phyloP scores from a whole-genome alignment of 53 echinoderm and acorn worm genomes.

The Hippasteria phrygiana region DNA sequence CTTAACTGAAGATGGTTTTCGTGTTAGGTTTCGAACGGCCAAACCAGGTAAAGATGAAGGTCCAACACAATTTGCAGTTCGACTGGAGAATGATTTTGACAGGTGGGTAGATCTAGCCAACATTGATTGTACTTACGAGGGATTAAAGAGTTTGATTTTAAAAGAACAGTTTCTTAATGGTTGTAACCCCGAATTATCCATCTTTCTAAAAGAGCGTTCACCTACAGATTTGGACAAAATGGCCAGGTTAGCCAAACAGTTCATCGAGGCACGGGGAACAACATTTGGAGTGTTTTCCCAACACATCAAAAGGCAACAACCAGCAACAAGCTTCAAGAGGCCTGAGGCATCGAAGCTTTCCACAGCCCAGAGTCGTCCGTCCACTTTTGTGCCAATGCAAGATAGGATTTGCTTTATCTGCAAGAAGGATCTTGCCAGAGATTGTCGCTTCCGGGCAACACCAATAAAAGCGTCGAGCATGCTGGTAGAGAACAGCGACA shows the following conservation, averaged over 20 bases:
- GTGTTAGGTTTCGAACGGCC: slow-evolving; percentile 29
- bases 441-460: slow-evolving; percentile 12
- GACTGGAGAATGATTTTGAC: slow-evolving; percentile 38
- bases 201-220: slow-evolving; percentile 50
- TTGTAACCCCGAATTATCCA: slow-evolving; percentile 32
- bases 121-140: slow-evolving; percentile 21
- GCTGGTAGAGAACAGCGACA: neutral
- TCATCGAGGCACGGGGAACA: slow-evolving; percentile 43
- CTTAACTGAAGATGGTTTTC: slow-evolving; percentile 55
- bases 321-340: neutral
- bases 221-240: slow-evolving; percentile 27
- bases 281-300: slow-evolving; percentile 8
- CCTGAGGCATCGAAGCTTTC: neutral
- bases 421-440: slow-evolving; percentile 23
- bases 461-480: slow-evolving; percentile 14
- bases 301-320: slow-evolving; percentile 6
- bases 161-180: slow-evolving; percentile 37
- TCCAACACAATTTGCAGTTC: slow-evolving; percentile 26
- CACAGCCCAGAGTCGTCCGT: slow-evolving; percentile 1
- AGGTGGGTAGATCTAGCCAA: slow-evolving; percentile 43
- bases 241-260: slow-evolving; percentile 52
- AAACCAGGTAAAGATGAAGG: slow-evolving; percentile 40
- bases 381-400: neutral
- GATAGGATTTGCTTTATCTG: slow-evolving; percentile 28
- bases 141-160: slow-evolving; percentile 20